Percentiles rank a stretch among this genome's conserved stretches.
Evolutionary conservation across 2,888 invertebrate genomes (phyloP).

Genomic region (Sympetrum striolatum): DNA sequence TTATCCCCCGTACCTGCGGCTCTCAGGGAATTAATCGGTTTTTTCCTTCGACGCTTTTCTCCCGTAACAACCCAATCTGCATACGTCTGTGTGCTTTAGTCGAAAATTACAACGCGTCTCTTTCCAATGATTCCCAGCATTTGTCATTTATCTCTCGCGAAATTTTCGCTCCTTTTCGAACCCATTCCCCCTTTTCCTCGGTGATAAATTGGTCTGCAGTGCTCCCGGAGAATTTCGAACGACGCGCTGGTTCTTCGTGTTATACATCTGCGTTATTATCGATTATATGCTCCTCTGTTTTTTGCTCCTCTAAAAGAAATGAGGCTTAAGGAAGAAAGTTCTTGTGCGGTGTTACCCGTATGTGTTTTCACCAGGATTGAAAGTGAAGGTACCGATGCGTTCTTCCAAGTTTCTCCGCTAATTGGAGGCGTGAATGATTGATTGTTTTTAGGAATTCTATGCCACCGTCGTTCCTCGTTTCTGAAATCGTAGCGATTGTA

Average conservation of each 20-base stretch:
- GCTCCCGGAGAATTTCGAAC: constrained; percentile 1
- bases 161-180: neutral
- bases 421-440: neutral
- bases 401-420: neutral
- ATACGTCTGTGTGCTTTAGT: neutral
- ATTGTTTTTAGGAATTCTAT: neutral
- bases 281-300: neutral
- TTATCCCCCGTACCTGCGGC: neutral
- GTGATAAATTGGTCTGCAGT: constrained; percentile 26
- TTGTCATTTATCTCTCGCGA: neutral
- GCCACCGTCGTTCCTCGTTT: neutral
- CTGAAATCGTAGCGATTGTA: neutral
- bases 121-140: neutral
- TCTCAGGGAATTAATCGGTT: neutral
- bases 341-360: neutral
- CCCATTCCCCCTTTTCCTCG: neutral
- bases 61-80: constrained; percentile 19
- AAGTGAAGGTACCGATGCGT: neutral
- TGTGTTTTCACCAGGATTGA: neutral
- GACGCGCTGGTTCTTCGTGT: neutral
- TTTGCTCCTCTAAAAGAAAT: neutral
- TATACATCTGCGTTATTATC: neutral
- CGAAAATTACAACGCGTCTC: neutral
- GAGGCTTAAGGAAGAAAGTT: neutral
- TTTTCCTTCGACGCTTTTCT: neutral